These are phyloP conservation scores for Bombylius major DNA, from an alignment of 2,888 invertebrate genomes.

Conservation along the genomic window DNA sequence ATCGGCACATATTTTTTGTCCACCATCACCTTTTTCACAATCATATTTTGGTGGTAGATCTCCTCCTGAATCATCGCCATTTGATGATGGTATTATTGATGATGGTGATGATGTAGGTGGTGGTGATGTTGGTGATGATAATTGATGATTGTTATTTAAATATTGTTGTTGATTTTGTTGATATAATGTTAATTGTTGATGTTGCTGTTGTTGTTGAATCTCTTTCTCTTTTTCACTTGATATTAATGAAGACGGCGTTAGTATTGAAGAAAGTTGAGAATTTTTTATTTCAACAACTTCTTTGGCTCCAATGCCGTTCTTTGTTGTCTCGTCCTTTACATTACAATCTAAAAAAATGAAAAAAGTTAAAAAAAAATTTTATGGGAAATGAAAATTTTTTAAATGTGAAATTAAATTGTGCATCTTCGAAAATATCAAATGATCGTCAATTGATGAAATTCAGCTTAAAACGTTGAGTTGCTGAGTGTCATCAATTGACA, in stretches of 20 bases:
- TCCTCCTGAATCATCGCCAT: not conserved
- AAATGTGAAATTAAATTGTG: no score
- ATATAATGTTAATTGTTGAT: not conserved
- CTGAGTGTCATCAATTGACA: no score
- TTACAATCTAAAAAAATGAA: slow-evolving; percentile 53
- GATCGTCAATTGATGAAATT: no score
- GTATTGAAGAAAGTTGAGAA: slow-evolving; percentile 20
- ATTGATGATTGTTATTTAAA: not conserved
- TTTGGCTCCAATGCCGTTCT: slow-evolving; percentile 66
- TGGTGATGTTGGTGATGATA: not conserved
- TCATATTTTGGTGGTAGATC: slow-evolving; percentile 31
- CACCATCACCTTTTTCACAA: slow-evolving; percentile 47
- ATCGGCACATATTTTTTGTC: slow-evolving; percentile 58
- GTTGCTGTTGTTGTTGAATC: not conserved
- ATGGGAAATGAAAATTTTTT: not conserved
- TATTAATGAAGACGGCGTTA: slow-evolving; percentile 30
- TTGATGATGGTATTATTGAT: slow-evolving; percentile 13
- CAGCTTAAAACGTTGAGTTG: no score
- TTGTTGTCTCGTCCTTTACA: slow-evolving; percentile 72
- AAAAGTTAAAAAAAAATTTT: not conserved
- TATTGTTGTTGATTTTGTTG: not conserved
- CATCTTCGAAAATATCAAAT: no score
- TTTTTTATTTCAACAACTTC: slow-evolving; percentile 42
- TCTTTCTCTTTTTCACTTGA: slow-evolving; percentile 27
- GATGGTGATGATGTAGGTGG: slow-evolving; percentile 28